Conservation (phyloP, 2,113 vertebrate species). For the Campylomormyrus tamandua region DNA sequence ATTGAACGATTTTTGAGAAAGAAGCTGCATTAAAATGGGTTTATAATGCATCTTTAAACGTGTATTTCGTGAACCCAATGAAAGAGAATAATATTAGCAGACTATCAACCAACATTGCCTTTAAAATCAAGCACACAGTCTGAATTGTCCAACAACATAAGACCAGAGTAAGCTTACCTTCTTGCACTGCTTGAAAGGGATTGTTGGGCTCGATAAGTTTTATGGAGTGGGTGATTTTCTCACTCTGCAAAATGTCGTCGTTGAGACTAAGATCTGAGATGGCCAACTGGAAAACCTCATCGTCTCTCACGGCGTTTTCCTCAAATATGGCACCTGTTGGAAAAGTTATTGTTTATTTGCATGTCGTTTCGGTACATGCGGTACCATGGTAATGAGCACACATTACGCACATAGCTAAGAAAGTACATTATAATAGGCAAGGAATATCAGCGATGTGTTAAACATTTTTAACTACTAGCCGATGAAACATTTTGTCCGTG, state of each 20-base stretch:
- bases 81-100: neutral
- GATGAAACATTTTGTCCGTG: neutral
- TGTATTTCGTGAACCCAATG: neutral
- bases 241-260: conserved; percentile 92
- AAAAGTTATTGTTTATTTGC: conserved; percentile 5
- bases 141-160: conserved; percentile 7
- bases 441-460: neutral
- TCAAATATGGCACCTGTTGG: conserved; percentile 92
- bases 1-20: neutral
- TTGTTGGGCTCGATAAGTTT: conserved; percentile 95
- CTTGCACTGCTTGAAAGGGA: conserved; percentile 94
- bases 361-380: neutral
- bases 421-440: neutral
- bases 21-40: neutral
- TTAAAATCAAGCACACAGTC: neutral
- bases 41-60: neutral
- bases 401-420: neutral
- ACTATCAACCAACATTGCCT: neutral
- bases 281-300: conserved; percentile 92
- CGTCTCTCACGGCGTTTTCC: conserved; percentile 86
- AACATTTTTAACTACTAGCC: neutral
- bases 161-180: conserved; percentile 69
- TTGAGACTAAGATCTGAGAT: conserved; percentile 94
- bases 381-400: neutral
- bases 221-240: conserved; percentile 97